Base-by-base conservation (phyloP, 2,113 vertebrate species). In the Meles meles region DNA sequence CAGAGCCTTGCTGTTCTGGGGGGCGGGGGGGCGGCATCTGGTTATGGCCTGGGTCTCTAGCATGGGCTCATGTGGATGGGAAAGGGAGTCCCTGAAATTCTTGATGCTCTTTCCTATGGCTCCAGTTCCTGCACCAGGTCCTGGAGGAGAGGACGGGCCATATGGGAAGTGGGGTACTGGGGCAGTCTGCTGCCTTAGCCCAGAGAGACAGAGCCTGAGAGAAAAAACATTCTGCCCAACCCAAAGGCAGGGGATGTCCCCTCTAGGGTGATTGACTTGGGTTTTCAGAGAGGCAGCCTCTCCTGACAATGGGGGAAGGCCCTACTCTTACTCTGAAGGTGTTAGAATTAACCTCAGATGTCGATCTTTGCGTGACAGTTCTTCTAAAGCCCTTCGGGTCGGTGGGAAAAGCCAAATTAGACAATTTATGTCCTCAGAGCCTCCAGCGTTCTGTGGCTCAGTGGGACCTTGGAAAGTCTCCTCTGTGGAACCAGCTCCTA, bases 1-100 rank as follows among this genome's bases (percentile, higher is more conserved):
- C 10, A 3, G 39, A 61, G 27, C 52, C 7, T 5, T 37, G 42
- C 52, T 67, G 1, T 34, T 59, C 39, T 0, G 1, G 0, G 6
- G 25, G 15, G 14, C 25, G 20, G 0, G 17, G 31, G 20, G 14
- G 42, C 20, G 0, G 17, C 29, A 61, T 39, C 84, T 21, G 67
- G 52, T 6, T 44, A 31, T 11, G 63, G 47, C 15, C 17, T 37
- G 52, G 47, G 15, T 10, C 44, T 67, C 44, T 25, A 14, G 31
- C 25, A 17, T 9, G n/a, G 76, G 39, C 25, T 94, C 31, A 1
- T 2, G 17, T 37, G 67, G 29, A 5, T 37, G 65, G 79, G 6
- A 27, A 27, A 17, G 39, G 49, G n/a, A 63, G 20, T 4, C 39
- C 34, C 14, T 49, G 63, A 47, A 65, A 42, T 44, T 71, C 74